Evolutionary conservation across 2,888 invertebrate species (phyloP), one percentile per base, ranked within the genome.

Genomic region (Cheilosia vulpina): DNA sequence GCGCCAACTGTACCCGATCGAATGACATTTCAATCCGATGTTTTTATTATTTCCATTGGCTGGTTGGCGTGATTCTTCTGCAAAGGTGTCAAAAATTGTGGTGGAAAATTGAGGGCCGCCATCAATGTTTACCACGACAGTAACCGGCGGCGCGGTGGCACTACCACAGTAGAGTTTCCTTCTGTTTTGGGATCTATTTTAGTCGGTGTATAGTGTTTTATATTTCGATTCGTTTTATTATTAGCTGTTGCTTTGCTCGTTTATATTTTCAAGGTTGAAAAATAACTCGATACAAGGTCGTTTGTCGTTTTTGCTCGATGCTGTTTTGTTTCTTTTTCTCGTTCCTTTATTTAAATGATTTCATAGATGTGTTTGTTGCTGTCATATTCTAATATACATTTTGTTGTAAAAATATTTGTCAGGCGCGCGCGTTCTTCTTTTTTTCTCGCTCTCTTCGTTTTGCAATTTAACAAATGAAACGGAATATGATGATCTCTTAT

Each of bases 241-340:
- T 87, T 87, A 84, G 87, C 87, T 88, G 80, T 88, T 87, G 79
- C 80, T 87, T 88, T 87, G 79, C 80, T 85, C 87, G 84, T 82
- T 85, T 85, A 87, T 83, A 85, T 79, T 87, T 89, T 89, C 92
- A 92, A 92, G 92, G 92, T 91, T 91, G 90, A 91, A 91, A 91
- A 92, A 92, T 91, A 92, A 90, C 91, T 90, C 90, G 89, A 89
- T 87, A 88, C 92, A 92, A 92, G 92, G 92, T 91, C 91, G 90
- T 89, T 88, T 87, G 76, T 58, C 71, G 73, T 73, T 82, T 77
- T 82, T 79, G 65, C 72, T 79, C 50, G 73, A 60, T 75, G 58
- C 55, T 73, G 43, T 57, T 73, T 15, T 45, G 53, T 55, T n/a
- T 60, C 76, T 82, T 45, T 77, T 38, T 21, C 50, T 69, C 57